These are phyloP conservation scores for Chelon auratus DNA, from an alignment of 2,797 vertebrate genomes.

Conservation along the genomic window DNA sequence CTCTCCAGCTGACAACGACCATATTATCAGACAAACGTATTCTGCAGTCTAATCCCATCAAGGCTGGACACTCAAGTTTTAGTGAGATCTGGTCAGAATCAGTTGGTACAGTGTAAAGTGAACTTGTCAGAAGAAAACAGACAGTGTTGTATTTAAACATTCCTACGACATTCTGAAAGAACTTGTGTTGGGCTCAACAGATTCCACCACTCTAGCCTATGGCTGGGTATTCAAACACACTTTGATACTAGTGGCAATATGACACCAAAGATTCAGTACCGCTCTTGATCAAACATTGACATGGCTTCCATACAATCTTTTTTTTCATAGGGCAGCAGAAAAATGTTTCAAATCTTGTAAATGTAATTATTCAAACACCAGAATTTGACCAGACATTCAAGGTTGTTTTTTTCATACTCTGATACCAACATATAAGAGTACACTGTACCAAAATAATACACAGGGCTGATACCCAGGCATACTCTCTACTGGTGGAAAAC, in stretches of 20 bases:
- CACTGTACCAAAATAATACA: neutral
- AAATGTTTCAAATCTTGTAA: too few relatives aligned
- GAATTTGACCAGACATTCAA: conserved; percentile 1
- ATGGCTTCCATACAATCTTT: neutral
- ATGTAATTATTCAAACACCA: too few relatives aligned
- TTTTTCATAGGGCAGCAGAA: neutral
- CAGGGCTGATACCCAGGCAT: conserved; percentile 8
- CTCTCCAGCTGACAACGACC: neutral
- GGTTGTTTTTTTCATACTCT: neutral
- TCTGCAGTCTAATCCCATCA: too few relatives aligned
- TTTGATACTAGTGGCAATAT: neutral
- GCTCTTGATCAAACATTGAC: neutral
- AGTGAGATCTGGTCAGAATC: conserved; percentile 3
- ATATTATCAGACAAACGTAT: neutral
- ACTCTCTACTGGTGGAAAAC: neutral
- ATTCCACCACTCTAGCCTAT: neutral
- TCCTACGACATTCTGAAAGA: conserved; percentile 13
- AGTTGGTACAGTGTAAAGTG: neutral
- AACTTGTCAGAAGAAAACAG: too few relatives aligned
- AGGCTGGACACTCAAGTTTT: too few relatives aligned
- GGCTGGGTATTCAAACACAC: neutral
- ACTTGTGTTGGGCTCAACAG: conserved; percentile 23
- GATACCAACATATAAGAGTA: neutral
- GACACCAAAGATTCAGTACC: neutral
- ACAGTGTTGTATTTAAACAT: neutral